phyloP scores from a whole-genome alignment of 2,797 vertebrate species.

The Chelon auratus region DNA sequence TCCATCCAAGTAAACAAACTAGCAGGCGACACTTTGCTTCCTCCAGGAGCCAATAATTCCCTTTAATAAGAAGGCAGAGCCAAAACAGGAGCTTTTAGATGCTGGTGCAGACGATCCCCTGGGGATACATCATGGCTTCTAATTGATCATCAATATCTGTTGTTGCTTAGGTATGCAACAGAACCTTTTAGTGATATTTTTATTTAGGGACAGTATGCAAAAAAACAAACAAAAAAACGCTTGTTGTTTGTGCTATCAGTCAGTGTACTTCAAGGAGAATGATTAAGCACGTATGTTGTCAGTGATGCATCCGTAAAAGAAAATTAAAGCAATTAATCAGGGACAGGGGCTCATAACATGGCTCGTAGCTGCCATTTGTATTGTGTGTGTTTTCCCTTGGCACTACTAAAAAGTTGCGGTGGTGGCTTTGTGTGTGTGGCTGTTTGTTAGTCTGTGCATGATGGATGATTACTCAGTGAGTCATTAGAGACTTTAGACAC shows the following conservation, averaged over 20 bases:
- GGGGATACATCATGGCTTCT: conserved; percentile 9
- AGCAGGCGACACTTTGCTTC: conserved; percentile 46
- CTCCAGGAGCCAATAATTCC: conserved; percentile 46
- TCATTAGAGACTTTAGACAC: conserved; percentile 37
- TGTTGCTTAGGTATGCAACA: conserved; percentile 14
- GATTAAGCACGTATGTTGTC: conserved; percentile 45
- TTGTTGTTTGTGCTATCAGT: conserved; percentile 23
- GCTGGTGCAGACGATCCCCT: conserved; percentile 15
- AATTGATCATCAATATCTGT: conserved; percentile 45
- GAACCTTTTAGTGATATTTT: conserved; percentile 25
- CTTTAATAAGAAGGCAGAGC: conserved; percentile 29
- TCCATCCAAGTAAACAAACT: conserved; percentile 69
- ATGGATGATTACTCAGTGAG: conserved; percentile 52
- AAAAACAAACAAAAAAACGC: neutral
- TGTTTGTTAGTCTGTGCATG: conserved; percentile 27
- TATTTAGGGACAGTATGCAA: conserved; percentile 6
- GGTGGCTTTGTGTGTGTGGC: conserved; percentile 2
- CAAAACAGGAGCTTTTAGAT: conserved; percentile 55
- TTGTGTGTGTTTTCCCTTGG: conserved; percentile 46
- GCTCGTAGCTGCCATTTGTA: conserved; percentile 41
- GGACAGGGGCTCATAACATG: conserved; percentile 42
- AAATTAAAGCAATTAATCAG: conserved; percentile 74
- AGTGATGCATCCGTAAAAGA: conserved; percentile 57
- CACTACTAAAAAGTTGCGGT: conserved; percentile 15
- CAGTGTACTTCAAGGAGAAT: conserved; percentile 24